Conservation (phyloP, 2,797 vertebrate species). For the Catharus ustulatus region DNA sequence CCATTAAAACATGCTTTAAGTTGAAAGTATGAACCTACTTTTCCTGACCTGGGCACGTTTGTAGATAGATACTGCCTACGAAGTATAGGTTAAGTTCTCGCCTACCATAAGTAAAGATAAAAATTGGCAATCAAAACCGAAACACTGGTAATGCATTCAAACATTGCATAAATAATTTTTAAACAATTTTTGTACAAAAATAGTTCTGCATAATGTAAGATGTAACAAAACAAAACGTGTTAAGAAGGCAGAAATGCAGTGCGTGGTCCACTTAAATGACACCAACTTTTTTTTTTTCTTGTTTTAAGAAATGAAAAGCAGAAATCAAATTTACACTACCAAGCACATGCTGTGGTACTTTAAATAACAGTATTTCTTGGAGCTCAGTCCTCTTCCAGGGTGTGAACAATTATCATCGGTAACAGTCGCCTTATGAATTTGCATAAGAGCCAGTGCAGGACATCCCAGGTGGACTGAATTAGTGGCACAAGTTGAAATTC, state of each 20-base stretch:
- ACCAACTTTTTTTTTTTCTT: conserved; percentile 51
- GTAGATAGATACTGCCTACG: conserved; percentile 74
- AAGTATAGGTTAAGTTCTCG: conserved; percentile 79
- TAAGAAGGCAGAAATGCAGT: conserved; percentile 81
- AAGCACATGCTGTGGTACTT: conserved; percentile 75
- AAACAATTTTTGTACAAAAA: conserved; percentile 97
- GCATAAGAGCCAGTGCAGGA: conserved; percentile 72
- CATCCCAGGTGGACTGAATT: conserved; percentile 53
- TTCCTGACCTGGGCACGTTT: conserved; percentile 78
- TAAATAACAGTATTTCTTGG: conserved; percentile 68
- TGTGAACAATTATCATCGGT: conserved; percentile 62
- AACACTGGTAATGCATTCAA: conserved; percentile 87
- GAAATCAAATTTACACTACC: conserved; percentile 76
- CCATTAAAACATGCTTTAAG: conserved; percentile 79
- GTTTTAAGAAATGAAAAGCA: conserved; percentile 71
- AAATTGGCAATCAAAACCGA: conserved; percentile 84
- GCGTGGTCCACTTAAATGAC: conserved; percentile 74
- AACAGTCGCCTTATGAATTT: conserved; percentile 72
- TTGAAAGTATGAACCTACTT: conserved; percentile 72
- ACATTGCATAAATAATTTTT: conserved; percentile 86
- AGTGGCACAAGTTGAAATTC: conserved; percentile 44
- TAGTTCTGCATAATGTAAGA: conserved; percentile 92
- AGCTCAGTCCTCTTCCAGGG: conserved; percentile 56
- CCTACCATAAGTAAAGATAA: conserved; percentile 80
- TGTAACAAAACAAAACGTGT: conserved; percentile 86